These are phyloP conservation scores for Oophaga pumilio DNA, from an alignment of 2,113 vertebrate genomes.

Conservation along the genomic window DNA sequence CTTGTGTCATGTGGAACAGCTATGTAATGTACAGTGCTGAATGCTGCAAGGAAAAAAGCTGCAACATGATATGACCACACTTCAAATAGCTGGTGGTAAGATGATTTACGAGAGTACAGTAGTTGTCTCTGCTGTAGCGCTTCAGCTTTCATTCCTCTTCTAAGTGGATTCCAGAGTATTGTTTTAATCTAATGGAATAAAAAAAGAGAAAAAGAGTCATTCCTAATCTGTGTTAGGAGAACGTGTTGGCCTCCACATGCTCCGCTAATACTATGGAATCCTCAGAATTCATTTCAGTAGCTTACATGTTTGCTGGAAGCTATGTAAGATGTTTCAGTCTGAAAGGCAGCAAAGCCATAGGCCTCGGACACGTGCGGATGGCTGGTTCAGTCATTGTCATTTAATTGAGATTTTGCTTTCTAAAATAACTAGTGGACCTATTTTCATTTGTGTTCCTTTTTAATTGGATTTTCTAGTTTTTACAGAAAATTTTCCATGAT, in stretches of 20 bases:
- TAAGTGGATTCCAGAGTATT: slow-evolving; percentile 16
- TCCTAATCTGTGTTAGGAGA: slow-evolving; percentile 3
- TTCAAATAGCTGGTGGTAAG: background rate
- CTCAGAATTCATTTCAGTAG: slow-evolving; percentile 24
- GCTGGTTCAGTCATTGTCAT: background rate
- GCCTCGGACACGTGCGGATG: background rate
- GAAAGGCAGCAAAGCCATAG: background rate
- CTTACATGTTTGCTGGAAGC: slow-evolving; percentile 10
- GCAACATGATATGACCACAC: slow-evolving; percentile 21
- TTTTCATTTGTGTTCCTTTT: too few relatives aligned
- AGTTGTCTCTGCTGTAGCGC: slow-evolving; percentile 19
- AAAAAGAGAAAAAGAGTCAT: background rate
- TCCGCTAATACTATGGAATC: slow-evolving; percentile 13
- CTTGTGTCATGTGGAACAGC: background rate
- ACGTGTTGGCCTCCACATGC: slow-evolving; percentile 19
- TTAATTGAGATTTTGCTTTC: too few relatives aligned
- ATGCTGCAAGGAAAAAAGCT: background rate
- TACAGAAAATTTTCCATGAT: too few relatives aligned
- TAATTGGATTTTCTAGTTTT: too few relatives aligned
- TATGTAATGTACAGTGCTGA: background rate
- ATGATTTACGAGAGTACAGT: slow-evolving; percentile 20
- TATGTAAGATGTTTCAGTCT: background rate
- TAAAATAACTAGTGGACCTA: too few relatives aligned
- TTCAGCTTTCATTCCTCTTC: background rate
- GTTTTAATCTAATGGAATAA: slow-evolving; percentile 3